These are phyloP conservation scores for Pseudoatta argentina DNA, from an alignment of 1,140 invertebrate genomes.

Conservation along the genomic window DNA sequence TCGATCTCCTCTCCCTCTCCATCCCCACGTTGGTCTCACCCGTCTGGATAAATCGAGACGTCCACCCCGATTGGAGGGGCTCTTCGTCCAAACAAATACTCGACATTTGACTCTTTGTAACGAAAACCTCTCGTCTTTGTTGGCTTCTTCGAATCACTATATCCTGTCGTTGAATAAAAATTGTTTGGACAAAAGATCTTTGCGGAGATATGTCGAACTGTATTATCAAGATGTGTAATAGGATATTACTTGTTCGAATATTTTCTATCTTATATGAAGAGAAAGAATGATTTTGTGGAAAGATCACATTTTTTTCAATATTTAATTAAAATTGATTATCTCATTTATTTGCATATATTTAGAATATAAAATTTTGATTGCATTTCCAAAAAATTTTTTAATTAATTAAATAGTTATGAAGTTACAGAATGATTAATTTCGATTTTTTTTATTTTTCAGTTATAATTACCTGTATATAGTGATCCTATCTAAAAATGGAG, in stretches of 20 bases:
- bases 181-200: neutral
- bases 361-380: no score
- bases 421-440: no score
- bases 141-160: neutral
- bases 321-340: no score
- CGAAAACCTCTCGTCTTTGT: conserved; percentile 31
- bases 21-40: neutral
- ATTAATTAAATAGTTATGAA: no score
- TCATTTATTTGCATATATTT: no score
- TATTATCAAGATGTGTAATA: neutral
- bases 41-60: conserved; percentile 13
- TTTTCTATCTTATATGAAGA: neutral
- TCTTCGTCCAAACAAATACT: conserved; percentile 47
- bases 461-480: no score
- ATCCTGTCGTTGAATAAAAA: neutral
- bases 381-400: no score
- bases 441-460: no score
- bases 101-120: conserved; percentile 29
- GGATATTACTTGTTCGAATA: neutral
- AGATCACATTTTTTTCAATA: no score
- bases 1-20: conserved; percentile 1
- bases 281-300: no score
- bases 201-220: neutral
- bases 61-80: conserved; percentile 9
- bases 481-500: no score